Evolutionary conservation across 30 jellyfish, hydroid and myxozoan genomes (phyloP).

Genomic region (Hydractinia symbiolongicarpus): DNA sequence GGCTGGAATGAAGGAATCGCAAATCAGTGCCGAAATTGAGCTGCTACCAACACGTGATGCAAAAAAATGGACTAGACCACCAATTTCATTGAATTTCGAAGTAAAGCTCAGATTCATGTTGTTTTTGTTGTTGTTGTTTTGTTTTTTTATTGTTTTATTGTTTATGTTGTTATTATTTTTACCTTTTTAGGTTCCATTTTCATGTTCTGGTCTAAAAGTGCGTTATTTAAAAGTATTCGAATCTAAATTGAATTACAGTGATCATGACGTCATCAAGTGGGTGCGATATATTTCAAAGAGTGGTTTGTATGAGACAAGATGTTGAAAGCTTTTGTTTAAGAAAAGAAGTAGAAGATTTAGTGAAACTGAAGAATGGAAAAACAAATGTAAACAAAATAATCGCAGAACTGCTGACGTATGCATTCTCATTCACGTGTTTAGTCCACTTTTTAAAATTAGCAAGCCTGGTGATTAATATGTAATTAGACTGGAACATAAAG

Average conservation of each 20-base stretch:
- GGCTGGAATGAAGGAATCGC: constrained; percentile 99
- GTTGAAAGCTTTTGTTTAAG: constrained; percentile 26
- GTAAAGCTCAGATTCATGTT: constrained; percentile 9
- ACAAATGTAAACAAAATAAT: no score
- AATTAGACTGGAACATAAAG: no score
- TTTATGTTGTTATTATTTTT: no score
- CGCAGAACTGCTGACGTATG: no score
- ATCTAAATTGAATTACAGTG: constrained; percentile 94
- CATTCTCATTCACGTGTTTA: no score
- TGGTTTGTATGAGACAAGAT: constrained; percentile 93
- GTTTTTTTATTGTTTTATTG: no score
- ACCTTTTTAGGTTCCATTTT: constrained; percentile 71
- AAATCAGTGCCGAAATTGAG: constrained; percentile 93
- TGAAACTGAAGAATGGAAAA: no score
- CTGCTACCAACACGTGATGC: constrained; percentile 88
- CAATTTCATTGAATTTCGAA: constrained; percentile 91
- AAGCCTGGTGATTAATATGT: no score
- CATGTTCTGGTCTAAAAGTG: constrained; percentile 96
- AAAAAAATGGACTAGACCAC: constrained; percentile 97
- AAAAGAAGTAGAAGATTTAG: no score
- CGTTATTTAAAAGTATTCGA: constrained; percentile 95
- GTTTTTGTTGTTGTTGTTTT: no score
- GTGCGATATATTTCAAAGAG: constrained; percentile 94
- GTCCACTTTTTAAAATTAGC: no score
- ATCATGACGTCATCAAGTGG: constrained; percentile 98